phyloP scores from a whole-genome alignment of 2,113 vertebrate genomes.

The Bufo gargarizans region DNA sequence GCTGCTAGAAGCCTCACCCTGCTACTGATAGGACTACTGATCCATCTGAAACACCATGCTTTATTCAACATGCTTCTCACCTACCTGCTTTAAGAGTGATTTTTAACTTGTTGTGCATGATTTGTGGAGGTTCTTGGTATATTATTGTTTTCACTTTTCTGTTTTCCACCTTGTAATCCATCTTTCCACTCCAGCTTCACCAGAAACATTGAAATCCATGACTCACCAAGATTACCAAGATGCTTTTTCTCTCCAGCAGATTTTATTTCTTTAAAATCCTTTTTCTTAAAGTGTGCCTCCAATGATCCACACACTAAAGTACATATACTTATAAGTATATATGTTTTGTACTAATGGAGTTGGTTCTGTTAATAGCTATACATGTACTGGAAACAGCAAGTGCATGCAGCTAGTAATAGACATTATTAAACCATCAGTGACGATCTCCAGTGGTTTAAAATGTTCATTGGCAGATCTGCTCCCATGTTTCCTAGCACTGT shows the following conservation, averaged over 20 bases:
- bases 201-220: background rate
- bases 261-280: background rate
- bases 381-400: too few relatives aligned
- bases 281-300: background rate
- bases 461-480: too few relatives aligned
- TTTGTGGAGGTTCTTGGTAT: constrained; percentile 55
- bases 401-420: too few relatives aligned
- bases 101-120: constrained; percentile 61
- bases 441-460: too few relatives aligned
- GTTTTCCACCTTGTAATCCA: background rate
- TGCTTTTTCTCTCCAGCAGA: background rate
- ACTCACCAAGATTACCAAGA: constrained; percentile 23
- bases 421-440: too few relatives aligned
- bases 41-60: constrained; percentile 29
- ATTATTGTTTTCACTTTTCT: constrained; percentile 57
- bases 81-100: constrained; percentile 46
- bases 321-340: too few relatives aligned
- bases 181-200: constrained; percentile 48
- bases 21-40: constrained; percentile 50
- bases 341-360: too few relatives aligned
- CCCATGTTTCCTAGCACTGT: too few relatives aligned
- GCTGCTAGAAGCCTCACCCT: constrained; percentile 68
- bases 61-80: constrained; percentile 50
- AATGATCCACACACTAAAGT: background rate
- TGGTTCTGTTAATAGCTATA: too few relatives aligned